Evolutionary conservation across 2,888 invertebrate genomes (phyloP).

Genomic region (Sturmia bella): DNA sequence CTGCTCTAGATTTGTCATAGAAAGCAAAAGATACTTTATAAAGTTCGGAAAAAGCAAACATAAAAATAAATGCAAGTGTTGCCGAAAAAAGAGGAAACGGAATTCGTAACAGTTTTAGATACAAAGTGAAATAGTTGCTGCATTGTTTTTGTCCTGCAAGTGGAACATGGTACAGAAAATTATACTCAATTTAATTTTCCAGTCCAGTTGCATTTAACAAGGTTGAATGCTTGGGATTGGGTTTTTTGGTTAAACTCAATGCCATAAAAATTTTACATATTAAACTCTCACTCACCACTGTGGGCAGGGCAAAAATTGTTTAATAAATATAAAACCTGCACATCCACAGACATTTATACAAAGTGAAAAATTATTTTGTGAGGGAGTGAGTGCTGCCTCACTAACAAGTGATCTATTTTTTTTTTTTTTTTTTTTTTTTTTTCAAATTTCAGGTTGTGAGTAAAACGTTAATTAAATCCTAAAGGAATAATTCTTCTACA

Average conservation of each 20-base stretch:
- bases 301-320: too few relatives aligned
- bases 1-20: too few relatives aligned
- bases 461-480: slow-evolving; percentile 79
- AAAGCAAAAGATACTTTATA: too few relatives aligned
- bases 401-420: background rate
- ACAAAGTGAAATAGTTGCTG: background rate
- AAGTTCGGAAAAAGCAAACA: too few relatives aligned
- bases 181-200: slow-evolving; percentile 79
- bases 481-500: too few relatives aligned
- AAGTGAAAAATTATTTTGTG: background rate
- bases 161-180: slow-evolving; percentile 70
- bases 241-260: slow-evolving; percentile 42
- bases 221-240: slow-evolving; percentile 57
- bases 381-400: background rate
- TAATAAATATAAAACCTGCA: background rate
- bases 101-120: too few relatives aligned
- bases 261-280: slow-evolving; percentile 36
- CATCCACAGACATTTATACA: background rate
- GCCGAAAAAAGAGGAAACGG: too few relatives aligned
- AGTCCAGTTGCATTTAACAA: slow-evolving; percentile 75
- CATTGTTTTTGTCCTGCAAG: background rate
- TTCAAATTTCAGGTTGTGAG: slow-evolving; percentile 74
- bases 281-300: background rate
- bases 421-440: background rate
- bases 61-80: too few relatives aligned